phyloP scores from a whole-genome alignment of 1,140 invertebrate genomes.

The Macrostomum lignano region DNA sequence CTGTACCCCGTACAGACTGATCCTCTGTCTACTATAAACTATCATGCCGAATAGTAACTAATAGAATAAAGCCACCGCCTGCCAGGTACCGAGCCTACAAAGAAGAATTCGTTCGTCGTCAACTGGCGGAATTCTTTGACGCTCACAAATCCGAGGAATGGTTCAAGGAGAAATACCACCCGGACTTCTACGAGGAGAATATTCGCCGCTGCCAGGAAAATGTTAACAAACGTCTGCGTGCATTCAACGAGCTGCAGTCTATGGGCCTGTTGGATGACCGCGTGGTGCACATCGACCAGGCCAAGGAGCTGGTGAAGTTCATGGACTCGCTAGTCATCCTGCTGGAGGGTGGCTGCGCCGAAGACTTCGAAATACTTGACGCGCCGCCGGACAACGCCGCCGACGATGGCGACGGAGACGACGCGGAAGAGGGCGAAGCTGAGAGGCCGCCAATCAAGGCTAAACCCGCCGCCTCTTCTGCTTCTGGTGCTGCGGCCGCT shows the following conservation, averaged over 20 bases:
- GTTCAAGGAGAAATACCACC: constrained; percentile 97
- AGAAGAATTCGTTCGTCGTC: constrained; percentile 70
- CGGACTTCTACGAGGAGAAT: constrained; percentile 63
- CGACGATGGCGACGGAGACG: too few relatives aligned
- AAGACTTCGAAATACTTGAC: constrained; percentile 57
- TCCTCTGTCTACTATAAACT: too few relatives aligned
- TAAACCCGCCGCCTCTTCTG: too few relatives aligned
- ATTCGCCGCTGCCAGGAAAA: constrained; percentile 55
- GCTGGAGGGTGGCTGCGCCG: constrained; percentile 77
- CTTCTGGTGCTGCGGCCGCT: background rate
- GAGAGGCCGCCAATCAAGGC: too few relatives aligned
- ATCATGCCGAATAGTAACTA: too few relatives aligned
- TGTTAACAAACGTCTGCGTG: constrained; percentile 55
- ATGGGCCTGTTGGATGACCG: constrained; percentile 43
- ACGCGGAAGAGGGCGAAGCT: too few relatives aligned
- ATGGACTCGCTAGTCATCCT: constrained; percentile 84
- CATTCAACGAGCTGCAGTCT: constrained; percentile 57
- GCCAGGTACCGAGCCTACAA: constrained; percentile 85
- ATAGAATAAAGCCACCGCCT: too few relatives aligned
- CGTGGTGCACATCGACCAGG: constrained; percentile 54
- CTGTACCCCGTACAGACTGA: too few relatives aligned
- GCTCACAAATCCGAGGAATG: constrained; percentile 98
- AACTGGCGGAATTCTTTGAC: constrained; percentile 92
- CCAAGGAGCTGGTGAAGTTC: constrained; percentile 52
- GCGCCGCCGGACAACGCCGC: constrained; percentile 12